A percentile compares a stretch with the other conserved stretches of the same genome.
Conservation (phyloP, 2,888 invertebrate genomes). For the Alloscopus bannaensis region DNA sequence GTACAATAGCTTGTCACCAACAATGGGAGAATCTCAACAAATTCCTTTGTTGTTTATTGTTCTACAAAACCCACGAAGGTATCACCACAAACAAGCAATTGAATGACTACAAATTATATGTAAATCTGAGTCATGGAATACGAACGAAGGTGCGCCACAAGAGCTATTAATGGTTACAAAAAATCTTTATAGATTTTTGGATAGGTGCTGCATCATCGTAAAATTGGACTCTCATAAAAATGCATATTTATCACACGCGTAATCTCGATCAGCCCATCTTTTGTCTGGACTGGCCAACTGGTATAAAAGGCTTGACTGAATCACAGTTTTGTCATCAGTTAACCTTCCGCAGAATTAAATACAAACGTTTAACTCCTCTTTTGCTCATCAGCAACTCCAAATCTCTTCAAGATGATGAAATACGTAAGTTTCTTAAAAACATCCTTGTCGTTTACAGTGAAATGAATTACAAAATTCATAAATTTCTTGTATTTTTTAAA, state of each 20-base stretch:
- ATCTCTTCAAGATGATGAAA: constrained; percentile 13
- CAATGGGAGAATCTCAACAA: no score
- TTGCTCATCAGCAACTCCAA: neutral
- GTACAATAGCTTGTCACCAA: no score
- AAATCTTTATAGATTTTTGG: neutral
- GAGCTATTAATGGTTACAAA: neutral
- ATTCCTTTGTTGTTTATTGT: no score
- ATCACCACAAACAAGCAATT: no score
- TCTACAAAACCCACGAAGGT: no score
- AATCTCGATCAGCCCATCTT: no score
- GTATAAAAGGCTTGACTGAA: neutral
- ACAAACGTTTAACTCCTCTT: neutral
- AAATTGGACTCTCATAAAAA: neutral
- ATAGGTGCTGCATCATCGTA: neutral
- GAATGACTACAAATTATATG: no score
- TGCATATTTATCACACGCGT: neutral
- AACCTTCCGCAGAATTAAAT: neutral
- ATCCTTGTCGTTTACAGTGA: neutral
- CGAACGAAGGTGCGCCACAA: no score
- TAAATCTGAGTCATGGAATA: no score
- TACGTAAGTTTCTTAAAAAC: constrained; percentile 12
- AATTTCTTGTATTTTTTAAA: neutral
- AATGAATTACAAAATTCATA: neutral
- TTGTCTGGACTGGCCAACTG: no score
- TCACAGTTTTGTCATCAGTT: neutral